Conservation (phyloP, 2,113 vertebrate genomes). For the Entomyzon cyanotis region DNA sequence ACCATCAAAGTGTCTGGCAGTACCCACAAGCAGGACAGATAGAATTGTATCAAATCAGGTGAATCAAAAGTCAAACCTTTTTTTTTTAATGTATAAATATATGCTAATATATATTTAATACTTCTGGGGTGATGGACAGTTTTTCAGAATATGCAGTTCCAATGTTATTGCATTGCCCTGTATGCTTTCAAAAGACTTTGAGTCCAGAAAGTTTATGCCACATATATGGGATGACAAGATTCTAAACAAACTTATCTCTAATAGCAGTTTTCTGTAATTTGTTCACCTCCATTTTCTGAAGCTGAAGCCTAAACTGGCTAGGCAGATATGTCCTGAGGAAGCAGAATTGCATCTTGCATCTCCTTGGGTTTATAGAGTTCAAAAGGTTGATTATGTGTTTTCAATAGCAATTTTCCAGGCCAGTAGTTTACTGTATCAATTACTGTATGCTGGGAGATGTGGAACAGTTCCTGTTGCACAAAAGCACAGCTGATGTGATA, state of each 20-base stretch:
- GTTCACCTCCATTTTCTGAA: not conserved
- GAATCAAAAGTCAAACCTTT: not conserved
- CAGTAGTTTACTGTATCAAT: not conserved
- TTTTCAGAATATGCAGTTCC: not conserved
- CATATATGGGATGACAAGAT: not conserved
- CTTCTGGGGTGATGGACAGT: not conserved
- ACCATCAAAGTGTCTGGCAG: not conserved
- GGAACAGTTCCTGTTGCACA: not conserved
- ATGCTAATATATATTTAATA: not conserved
- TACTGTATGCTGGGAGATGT: not conserved
- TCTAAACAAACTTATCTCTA: not conserved
- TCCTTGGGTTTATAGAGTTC: conserved; percentile 10
- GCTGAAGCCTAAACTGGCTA: not conserved
- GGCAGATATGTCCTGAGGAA: not conserved
- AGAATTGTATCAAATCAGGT: not conserved
- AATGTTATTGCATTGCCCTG: not conserved
- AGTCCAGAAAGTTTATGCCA: not conserved
- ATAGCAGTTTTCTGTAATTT: not conserved
- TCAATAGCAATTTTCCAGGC: conserved; percentile 55
- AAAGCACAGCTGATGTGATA: not conserved
- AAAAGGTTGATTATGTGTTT: conserved; percentile 34
- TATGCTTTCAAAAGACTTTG: not conserved
- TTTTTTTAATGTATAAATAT: not conserved
- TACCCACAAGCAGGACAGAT: not conserved
- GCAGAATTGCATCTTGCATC: not conserved